Percentiles rank a stretch among this genome's conserved stretches.
These are phyloP conservation scores for Morone chrysops DNA, from an alignment of 2,113 vertebrate species.

Conservation along the genomic window DNA sequence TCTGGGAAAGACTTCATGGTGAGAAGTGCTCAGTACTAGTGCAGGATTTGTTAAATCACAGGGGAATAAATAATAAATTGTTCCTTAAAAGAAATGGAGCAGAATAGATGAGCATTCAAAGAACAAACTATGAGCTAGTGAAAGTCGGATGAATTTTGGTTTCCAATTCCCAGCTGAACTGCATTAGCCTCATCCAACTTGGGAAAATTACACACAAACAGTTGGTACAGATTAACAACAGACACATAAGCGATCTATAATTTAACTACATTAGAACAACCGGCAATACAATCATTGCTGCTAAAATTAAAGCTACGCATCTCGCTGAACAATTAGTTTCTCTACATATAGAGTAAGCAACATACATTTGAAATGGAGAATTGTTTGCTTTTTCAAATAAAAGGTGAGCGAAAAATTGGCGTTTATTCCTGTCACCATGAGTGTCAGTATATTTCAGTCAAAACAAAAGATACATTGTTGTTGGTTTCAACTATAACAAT, in stretches of 20 bases:
- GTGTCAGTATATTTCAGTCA: not conserved
- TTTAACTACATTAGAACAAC: not conserved
- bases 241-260: not conserved
- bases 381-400: not conserved
- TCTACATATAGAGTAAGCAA: not conserved
- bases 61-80: not conserved
- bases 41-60: not conserved
- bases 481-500: slow-evolving; percentile 22
- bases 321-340: not conserved
- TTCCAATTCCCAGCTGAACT: not conserved
- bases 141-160: not conserved
- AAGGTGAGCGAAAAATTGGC: not conserved
- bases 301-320: not conserved
- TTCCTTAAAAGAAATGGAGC: not conserved
- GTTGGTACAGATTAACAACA: not conserved
- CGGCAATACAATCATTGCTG: not conserved
- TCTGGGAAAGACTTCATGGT: not conserved
- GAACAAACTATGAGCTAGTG: not conserved
- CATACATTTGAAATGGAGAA: not conserved
- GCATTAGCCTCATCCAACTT: not conserved
- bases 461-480: not conserved
- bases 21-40: not conserved
- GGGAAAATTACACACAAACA: not conserved
- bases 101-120: not conserved
- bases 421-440: not conserved